phyloP scores from a whole-genome alignment of 2,888 invertebrate genomes.

The Drosophila pullipes region DNA sequence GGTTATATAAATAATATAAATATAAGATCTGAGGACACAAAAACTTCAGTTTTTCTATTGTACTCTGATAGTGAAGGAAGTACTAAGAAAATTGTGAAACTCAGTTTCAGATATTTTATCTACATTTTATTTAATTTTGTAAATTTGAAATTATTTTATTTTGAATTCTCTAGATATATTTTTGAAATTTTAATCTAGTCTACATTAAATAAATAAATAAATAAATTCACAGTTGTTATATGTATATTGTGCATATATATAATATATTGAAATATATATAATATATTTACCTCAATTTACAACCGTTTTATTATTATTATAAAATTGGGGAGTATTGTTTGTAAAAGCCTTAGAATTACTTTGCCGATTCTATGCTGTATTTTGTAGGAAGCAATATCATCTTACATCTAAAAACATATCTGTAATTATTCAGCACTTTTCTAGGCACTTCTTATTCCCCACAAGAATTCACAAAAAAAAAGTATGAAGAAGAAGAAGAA shows the following conservation, averaged over 20 bases:
- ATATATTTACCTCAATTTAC: no score
- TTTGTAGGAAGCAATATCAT: not conserved
- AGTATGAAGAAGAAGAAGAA: not conserved
- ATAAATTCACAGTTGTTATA: not conserved
- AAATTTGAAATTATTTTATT: not conserved
- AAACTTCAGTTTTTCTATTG: not conserved
- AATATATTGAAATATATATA: not conserved
- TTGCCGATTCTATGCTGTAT: not conserved
- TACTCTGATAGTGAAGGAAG: not conserved
- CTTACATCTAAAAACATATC: not conserved
- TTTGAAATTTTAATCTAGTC: not conserved
- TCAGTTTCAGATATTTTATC: not conserved
- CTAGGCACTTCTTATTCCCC: not conserved
- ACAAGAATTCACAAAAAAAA: not conserved
- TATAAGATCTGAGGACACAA: not conserved
- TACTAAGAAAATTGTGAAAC: not conserved
- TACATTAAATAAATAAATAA: not conserved
- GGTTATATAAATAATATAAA: no score
- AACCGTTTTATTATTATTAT: no score
- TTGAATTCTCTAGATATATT: not conserved
- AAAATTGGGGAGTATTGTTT: not conserved
- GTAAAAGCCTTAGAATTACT: not conserved
- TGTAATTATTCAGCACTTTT: not conserved
- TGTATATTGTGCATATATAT: no score
- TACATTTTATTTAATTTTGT: no score